Evolutionary conservation across 2,113 vertebrate genomes (phyloP).

Genomic region (Salvelinus sp.): DNA sequence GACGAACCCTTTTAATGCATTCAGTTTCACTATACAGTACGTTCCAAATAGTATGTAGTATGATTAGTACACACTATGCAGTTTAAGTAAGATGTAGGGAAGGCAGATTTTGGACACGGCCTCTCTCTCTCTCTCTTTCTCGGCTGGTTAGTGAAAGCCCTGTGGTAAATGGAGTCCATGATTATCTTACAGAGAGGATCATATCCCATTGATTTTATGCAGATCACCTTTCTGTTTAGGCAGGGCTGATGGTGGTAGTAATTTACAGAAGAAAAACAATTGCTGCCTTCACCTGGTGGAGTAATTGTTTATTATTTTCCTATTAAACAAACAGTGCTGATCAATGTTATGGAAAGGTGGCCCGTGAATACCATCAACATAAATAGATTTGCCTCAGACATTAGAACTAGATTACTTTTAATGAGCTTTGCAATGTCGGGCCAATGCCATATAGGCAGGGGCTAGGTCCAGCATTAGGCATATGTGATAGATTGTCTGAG

Average conservation of each 20-base stretch:
- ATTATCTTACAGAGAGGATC: constrained; percentile 89
- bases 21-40: too few relatives aligned
- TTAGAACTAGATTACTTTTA: constrained; percentile 88
- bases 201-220: constrained; percentile 98
- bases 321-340: constrained; percentile 98
- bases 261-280: constrained; percentile 99
- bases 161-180: constrained; percentile 63
- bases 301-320: constrained; percentile 99
- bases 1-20: too few relatives aligned
- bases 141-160: constrained; percentile 40
- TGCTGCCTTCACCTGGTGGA: constrained; percentile 87
- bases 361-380: constrained; percentile 95
- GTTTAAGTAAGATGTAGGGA: too few relatives aligned
- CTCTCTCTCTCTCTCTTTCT: constrained; percentile 12
- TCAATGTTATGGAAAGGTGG: constrained; percentile 94
- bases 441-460: constrained; percentile 83
- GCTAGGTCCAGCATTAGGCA: constrained; percentile 36
- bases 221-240: constrained; percentile 95
- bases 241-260: constrained; percentile 89
- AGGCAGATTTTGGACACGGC: too few relatives aligned
- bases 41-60: too few relatives aligned
- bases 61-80: too few relatives aligned
- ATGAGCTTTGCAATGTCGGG: constrained; percentile 92
- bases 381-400: constrained; percentile 93
- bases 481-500: constrained; percentile 2